Evolutionary conservation across 2,797 vertebrate genomes (phyloP).

Genomic region (Natrix natrix): DNA sequence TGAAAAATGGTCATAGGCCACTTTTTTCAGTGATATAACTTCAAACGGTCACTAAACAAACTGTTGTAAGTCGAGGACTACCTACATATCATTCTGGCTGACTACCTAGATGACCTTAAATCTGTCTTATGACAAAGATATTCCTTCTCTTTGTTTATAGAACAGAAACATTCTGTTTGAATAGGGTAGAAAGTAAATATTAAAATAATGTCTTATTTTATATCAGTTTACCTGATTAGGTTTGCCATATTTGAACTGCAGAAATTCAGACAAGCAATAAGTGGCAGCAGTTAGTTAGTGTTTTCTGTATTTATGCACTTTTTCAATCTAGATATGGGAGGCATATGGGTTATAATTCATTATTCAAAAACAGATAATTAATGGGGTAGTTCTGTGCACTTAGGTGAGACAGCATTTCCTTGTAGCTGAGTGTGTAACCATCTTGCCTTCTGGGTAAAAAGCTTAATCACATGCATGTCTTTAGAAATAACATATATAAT

Average conservation of each 20-base stretch:
- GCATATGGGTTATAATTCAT: neutral
- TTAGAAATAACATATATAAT: constrained; percentile 53
- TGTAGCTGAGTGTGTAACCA: neutral
- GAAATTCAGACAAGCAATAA: neutral
- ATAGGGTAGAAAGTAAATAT: neutral
- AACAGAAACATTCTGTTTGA: neutral
- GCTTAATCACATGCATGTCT: constrained; percentile 26
- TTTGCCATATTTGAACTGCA: neutral
- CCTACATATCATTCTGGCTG: neutral
- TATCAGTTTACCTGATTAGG: neutral
- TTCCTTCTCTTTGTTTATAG: neutral
- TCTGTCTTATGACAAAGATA: neutral
- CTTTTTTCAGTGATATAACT: neutral
- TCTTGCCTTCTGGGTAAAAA: constrained; percentile 24
- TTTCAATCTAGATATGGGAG: neutral
- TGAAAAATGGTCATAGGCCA: neutral
- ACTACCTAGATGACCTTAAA: neutral
- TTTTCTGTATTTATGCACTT: neutral
- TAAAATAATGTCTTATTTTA: neutral
- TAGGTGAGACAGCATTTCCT: neutral
- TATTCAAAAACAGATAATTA: neutral
- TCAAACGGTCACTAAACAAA: neutral
- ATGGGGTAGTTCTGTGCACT: neutral
- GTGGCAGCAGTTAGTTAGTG: neutral
- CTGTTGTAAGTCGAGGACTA: neutral